phyloP scores from a whole-genome alignment of 2,113 vertebrate genomes.

The Acrocephalus arundinaceus region DNA sequence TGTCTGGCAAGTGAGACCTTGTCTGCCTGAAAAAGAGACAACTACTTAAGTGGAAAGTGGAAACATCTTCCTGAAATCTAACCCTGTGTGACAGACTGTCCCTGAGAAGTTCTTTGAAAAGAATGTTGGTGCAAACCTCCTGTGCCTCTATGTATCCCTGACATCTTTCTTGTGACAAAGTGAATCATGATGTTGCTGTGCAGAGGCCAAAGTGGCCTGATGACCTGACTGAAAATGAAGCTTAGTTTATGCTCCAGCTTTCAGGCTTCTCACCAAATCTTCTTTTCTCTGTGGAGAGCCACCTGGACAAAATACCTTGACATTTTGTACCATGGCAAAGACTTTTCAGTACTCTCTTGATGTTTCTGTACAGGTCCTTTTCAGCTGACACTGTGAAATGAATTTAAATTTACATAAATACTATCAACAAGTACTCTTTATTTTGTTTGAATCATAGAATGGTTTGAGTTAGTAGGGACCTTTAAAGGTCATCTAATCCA shows the following conservation, averaged over 20 bases:
- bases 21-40: not conserved
- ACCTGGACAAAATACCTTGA: not conserved
- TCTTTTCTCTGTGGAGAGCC: not conserved
- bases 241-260: not conserved
- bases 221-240: not conserved
- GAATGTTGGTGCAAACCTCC: not conserved
- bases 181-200: not conserved
- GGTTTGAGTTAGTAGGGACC: not conserved
- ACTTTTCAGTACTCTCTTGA: not conserved
- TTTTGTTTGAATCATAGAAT: not conserved
- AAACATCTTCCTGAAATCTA: not conserved
- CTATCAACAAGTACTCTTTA: not conserved
- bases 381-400: not conserved
- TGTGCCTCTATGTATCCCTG: not conserved
- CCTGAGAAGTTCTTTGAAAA: not conserved
- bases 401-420: not conserved
- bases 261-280: not conserved
- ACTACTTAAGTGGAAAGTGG: not conserved
- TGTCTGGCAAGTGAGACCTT: not conserved
- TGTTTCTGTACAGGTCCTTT: not conserved
- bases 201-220: not conserved
- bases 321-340: not conserved
- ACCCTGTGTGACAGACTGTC: not conserved
- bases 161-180: not conserved
- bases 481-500: not conserved